Conservation (phyloP, 2,113 vertebrate species). For the Tupaia tana region DNA sequence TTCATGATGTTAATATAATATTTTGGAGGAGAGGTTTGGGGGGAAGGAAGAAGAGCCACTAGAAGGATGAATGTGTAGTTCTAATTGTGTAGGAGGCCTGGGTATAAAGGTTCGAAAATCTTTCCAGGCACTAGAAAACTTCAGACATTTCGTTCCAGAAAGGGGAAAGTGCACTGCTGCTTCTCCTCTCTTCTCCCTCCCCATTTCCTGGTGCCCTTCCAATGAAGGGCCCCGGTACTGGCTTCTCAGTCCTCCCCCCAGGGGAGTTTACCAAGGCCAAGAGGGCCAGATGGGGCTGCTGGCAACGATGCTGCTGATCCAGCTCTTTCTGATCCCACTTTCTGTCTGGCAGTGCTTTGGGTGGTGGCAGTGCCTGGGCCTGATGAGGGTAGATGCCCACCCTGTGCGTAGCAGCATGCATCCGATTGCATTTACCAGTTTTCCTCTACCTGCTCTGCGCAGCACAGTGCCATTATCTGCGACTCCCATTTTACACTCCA, state of each 20-base stretch:
- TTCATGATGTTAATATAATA: neutral
- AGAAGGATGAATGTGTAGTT: neutral
- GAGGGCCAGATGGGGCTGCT: slow-evolving; percentile 64
- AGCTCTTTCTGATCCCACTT: slow-evolving; percentile 42
- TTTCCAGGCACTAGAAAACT: neutral
- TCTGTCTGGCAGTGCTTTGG: slow-evolving; percentile 26
- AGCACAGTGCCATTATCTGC: neutral
- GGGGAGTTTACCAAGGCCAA: slow-evolving; percentile 45
- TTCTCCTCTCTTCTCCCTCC: no score
- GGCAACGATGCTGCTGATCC: slow-evolving; percentile 44
- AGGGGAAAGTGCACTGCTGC: neutral
- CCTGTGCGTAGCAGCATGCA: neutral
- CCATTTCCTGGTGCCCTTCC: slow-evolving; percentile 51
- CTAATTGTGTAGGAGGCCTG: neutral
- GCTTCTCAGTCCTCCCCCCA: slow-evolving; percentile 22
- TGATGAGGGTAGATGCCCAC: neutral
- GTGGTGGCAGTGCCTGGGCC: neutral
- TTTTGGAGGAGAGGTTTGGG: neutral
- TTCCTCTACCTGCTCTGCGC: neutral
- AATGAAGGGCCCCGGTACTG: slow-evolving; percentile 42
- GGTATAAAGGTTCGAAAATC: neutral
- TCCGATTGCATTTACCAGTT: neutral
- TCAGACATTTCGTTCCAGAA: neutral
- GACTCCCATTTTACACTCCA: slow-evolving; percentile 56
- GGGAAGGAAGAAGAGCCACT: neutral